phyloP scores from a whole-genome alignment of 2,113 vertebrate species.

The Drymodes brunneopygia region DNA sequence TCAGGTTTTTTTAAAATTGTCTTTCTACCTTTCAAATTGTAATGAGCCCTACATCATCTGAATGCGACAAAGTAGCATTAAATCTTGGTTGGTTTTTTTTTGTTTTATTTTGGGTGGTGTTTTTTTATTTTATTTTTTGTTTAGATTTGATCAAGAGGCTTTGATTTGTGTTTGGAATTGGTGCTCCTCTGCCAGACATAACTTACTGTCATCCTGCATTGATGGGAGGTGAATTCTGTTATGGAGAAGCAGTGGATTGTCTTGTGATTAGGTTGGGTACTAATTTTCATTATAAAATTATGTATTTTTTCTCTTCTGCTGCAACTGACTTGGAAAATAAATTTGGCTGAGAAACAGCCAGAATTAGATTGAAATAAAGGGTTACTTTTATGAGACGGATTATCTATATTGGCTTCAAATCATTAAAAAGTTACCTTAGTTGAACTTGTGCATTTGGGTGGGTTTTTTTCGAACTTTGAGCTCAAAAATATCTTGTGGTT shows the following conservation, averaged over 20 bases:
- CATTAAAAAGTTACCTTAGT: neutral
- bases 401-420: neutral
- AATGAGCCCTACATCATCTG: neutral
- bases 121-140: neutral
- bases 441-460: neutral
- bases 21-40: neutral
- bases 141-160: neutral
- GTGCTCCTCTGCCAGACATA: neutral
- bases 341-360: neutral
- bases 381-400: neutral
- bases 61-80: neutral
- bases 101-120: neutral
- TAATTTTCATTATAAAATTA: neutral
- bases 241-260: neutral
- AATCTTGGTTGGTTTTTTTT: neutral
- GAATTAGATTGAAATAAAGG: neutral
- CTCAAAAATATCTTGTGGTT: neutral
- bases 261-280: neutral
- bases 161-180: neutral
- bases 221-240: neutral
- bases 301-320: neutral
- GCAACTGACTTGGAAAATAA: neutral
- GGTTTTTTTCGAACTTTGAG: neutral
- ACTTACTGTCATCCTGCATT: neutral
- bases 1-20: neutral